Percentiles rank a stretch among this genome's conserved stretches.
phyloP scores from a whole-genome alignment of 2,113 vertebrate genomes.

The Tragelaphus strepsiceros region DNA sequence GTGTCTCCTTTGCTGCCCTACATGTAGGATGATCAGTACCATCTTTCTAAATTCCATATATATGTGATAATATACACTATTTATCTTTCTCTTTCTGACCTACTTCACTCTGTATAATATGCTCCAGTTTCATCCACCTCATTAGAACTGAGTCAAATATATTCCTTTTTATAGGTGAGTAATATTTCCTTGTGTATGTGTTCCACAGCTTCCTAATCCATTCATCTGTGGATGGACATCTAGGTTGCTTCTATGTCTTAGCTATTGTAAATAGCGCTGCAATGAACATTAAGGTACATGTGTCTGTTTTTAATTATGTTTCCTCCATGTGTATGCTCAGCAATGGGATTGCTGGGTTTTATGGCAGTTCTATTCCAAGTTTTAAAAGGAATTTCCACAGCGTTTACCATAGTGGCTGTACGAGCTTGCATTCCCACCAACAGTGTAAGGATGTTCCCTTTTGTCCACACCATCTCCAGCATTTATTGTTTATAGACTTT shows the following conservation, averaged over 20 bases:
- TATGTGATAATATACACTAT: not conserved
- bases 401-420: not conserved
- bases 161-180: not conserved
- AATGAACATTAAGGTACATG: not conserved
- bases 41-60: not conserved
- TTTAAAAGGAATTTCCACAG: not conserved
- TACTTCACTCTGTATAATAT: not conserved
- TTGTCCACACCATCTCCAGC: not conserved
- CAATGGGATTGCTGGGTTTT: not conserved
- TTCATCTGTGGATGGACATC: not conserved
- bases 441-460: not conserved
- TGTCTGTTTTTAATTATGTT: not conserved
- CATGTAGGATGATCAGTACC: not conserved
- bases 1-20: not conserved
- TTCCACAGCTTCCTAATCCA: not conserved
- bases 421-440: not conserved
- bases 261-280: not conserved
- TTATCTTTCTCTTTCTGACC: not conserved
- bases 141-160: not conserved
- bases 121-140: not conserved
- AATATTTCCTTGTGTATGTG: not conserved
- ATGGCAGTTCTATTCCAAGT: not conserved
- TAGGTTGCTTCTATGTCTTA: not conserved
- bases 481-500: not conserved
- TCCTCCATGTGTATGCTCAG: not conserved